phyloP scores from a whole-genome alignment of 2,113 vertebrate species.

The Loxodonta africana region DNA sequence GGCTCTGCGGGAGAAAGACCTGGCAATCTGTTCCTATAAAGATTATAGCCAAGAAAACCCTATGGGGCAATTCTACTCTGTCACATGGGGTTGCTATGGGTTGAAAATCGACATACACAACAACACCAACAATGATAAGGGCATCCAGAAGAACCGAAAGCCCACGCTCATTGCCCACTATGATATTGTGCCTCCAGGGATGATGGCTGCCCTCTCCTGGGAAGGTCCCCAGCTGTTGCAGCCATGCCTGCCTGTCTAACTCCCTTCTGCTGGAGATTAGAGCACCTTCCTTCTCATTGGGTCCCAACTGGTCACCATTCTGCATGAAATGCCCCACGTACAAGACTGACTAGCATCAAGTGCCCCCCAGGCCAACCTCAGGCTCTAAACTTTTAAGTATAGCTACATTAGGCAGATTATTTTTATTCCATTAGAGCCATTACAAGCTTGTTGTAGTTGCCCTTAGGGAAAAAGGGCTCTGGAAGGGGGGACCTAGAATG shows the following conservation, averaged over 20 bases:
- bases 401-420: not conserved
- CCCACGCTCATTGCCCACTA: accelerated
- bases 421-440: not conserved
- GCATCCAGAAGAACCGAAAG: not conserved
- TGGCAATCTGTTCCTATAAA: not conserved
- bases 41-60: not conserved
- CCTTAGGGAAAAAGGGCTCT: not conserved
- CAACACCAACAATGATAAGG: not conserved
- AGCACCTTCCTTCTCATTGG: not conserved
- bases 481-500: not conserved
- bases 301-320: not conserved
- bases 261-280: no score
- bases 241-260: not conserved
- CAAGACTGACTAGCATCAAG: not conserved
- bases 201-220: not conserved
- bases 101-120: not conserved
- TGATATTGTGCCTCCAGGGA: not conserved
- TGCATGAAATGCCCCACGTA: no score
- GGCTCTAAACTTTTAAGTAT: not conserved
- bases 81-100: not conserved
- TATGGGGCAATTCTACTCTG: not conserved
- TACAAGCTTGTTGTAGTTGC: not conserved
- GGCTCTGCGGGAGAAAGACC: not conserved
- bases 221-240: not conserved
- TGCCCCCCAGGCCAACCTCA: not conserved